phyloP scores from a whole-genome alignment of 2,113 vertebrate genomes.

The Sarotherodon lohbergeri region DNA sequence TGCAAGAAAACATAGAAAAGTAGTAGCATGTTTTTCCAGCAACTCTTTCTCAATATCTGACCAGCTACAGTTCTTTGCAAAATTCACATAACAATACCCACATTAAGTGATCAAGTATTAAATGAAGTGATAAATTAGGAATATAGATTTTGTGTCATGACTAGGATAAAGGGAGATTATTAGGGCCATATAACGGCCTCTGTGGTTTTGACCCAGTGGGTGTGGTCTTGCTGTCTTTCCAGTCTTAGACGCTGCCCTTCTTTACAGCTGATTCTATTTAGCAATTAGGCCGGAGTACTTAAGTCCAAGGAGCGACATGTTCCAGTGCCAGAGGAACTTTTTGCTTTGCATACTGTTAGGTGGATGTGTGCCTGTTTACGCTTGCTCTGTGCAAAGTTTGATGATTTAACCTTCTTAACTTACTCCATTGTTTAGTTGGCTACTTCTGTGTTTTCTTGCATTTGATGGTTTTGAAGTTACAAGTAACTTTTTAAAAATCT shows the following conservation, averaged over 20 bases:
- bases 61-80: background rate
- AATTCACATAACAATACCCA: background rate
- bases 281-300: background rate
- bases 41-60: background rate
- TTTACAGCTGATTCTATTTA: background rate
- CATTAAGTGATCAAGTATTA: background rate
- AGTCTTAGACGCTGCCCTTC: background rate
- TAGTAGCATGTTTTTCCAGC: background rate
- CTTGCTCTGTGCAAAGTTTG: background rate
- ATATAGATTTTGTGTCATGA: fast-evolving
- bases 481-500: background rate
- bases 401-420: background rate
- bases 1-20: background rate
- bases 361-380: background rate
- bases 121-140: background rate
- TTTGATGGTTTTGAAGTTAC: background rate
- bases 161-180: background rate
- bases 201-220: background rate
- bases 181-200: background rate
- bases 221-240: background rate
- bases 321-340: background rate
- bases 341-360: background rate
- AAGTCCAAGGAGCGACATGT: background rate
- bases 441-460: background rate
- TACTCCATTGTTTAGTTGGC: background rate